Evolutionary conservation across 2,113 vertebrate species (phyloP), one percentile per base, ranked within the genome.

Genomic region (Aplodontia rufa): DNA sequence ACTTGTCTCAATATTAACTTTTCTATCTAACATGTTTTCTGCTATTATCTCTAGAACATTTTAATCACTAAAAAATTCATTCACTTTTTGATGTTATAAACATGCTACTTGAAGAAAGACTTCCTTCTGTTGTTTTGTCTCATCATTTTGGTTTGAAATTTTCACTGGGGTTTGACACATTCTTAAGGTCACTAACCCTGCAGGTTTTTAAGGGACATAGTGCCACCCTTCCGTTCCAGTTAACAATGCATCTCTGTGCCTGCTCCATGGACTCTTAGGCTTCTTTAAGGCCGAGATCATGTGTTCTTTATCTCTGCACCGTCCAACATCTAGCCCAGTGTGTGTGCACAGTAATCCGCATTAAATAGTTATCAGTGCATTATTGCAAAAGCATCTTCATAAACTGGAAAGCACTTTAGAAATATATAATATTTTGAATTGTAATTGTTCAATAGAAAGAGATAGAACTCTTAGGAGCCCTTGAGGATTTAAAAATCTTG

Each of bases 401-500:
- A 32, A 82, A 22, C 69, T 35, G 2, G 69, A 83, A 49, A 72
- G 40, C 24, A 19, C 8, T 83, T 74, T 60, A 62, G 37, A 83
- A 80, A 75, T 28, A 76, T 3, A 66, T 66, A 11, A 10, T 47
- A n/a, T 62, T 91, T 95, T 87, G 72, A 86, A 51, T 60, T 89
- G 19, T 17, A 49, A n/a, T 90, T 60, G 60, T 81, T 94, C 78
- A 35, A 4, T 30, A 82, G 37, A 82, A 74, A 83, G 20, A 79
- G 45, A 72, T 4, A 32, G 19, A 83, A 5, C 8, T 75, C 24
- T 68, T 71, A n/a, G n/a, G n/a, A n/a, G 17, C 72, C 47, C 49
- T 93, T 79, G 49, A 88, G 42, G 40, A 69, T 37, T 95, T 87
- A 28, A 37, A 93, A 91, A 11, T 80, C 55, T 74, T 78, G 26